Base-by-base conservation (phyloP, 2,797 vertebrate species). In the Pseudomugil tenellus region DNA sequence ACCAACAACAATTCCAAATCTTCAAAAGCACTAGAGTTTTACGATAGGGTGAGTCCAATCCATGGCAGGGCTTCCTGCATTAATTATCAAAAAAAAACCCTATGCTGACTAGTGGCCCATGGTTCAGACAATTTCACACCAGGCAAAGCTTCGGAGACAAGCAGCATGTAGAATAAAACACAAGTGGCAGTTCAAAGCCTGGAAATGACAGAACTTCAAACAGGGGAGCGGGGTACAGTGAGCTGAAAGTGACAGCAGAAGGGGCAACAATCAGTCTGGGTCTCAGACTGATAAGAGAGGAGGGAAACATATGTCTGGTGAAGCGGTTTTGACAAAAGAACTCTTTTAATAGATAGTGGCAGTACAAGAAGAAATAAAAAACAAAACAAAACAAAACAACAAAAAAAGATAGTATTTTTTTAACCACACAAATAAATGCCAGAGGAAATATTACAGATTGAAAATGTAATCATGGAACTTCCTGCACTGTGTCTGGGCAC, bases 111-210 rank as follows among this genome's bases (percentile, higher is more conserved):
- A 14, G 68, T 77, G 68, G 80, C 83, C 83, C 66, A 13, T 75
- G 76, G 72, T 77, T 90, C 64, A 72, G 76, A 83, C 76, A 76
- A 76, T 87, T 88, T 89, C 76, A 79, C 70, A 86, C 65, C 76
- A 84, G 76, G 76, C 67, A 58, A 75, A 68, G 73, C 67, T 69
- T 71, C 54, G 53, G 68, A 87, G 84, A 83, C 67, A 39, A 71
- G 75, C 75, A 57, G 61, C 64, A 49, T 72, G 52, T 75, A 43
- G 80, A 77, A 62, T 84, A 87, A 89, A 92, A 89, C 83, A 87
- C 79, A 89, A 90, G 87, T 83, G 84, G 79, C 88, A 91, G 84
- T 92, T 93, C 90, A 94, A 93, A 93, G 91, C 72, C 72, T 66
- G 79, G 67, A 78, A 62, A 84, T 85, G 88, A 88, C 83, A 87